Evolutionary conservation across 2,888 invertebrate species (phyloP).

Genomic region (Patella caerulea): DNA sequence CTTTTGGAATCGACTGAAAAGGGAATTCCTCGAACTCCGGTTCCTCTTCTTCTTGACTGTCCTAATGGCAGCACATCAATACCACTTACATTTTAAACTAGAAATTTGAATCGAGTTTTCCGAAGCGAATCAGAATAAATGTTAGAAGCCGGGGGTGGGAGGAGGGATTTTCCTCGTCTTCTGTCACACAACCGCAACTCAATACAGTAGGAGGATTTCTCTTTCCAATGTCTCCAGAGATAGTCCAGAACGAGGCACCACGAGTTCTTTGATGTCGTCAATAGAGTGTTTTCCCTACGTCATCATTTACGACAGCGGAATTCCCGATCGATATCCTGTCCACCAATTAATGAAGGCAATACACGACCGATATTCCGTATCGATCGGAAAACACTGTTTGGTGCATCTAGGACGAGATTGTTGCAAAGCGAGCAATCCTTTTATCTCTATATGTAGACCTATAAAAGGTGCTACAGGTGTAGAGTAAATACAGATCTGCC

Average conservation of each 20-base stretch:
- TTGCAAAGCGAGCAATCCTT: no score
- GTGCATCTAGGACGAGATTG: no score
- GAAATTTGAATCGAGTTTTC: neutral
- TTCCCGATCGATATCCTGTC: constrained; percentile 4
- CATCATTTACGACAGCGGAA: neutral
- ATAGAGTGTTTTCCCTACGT: constrained; percentile 9
- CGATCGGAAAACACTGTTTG: no score
- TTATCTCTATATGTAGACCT: no score
- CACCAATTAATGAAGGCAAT: neutral
- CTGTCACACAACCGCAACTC: neutral
- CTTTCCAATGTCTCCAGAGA: neutral
- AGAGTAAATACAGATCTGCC: no score
- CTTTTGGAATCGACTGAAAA: no score
- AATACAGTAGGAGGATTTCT: neutral
- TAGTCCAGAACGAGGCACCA: neutral
- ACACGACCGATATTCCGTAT: no score
- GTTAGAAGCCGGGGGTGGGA: constrained; percentile 1
- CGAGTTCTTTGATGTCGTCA: constrained; percentile 2
- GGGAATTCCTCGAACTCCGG: no score
- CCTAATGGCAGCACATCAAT: neutral
- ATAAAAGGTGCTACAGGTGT: no score
- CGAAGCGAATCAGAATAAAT: neutral
- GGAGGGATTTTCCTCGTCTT: constrained; percentile 2
- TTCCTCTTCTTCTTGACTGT: no score
- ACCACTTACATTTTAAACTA: neutral